phyloP scores from a whole-genome alignment of 2,113 vertebrate species.

The Anoura caudifer region DNA sequence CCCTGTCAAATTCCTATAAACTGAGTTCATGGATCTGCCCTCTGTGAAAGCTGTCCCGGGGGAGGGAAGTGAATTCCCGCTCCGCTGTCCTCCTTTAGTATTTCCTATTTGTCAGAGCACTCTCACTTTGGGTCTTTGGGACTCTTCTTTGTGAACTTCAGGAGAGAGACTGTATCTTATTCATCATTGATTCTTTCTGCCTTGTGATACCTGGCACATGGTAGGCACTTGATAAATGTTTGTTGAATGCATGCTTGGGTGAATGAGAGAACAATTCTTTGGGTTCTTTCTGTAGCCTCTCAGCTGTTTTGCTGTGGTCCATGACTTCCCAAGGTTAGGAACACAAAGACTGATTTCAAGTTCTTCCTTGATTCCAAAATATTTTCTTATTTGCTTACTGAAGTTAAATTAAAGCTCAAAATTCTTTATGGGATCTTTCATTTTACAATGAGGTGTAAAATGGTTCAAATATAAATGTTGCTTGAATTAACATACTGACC shows the following conservation, averaged over 20 bases:
- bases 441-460: neutral
- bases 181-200: neutral
- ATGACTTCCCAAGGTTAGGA: neutral
- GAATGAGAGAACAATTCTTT: neutral
- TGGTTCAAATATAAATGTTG: constrained; percentile 43
- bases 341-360: neutral
- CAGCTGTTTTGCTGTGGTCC: neutral
- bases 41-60: neutral
- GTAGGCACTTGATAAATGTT: neutral
- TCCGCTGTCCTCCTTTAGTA: neutral
- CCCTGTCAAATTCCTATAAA: neutral
- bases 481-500: constrained; percentile 49
- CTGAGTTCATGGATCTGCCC: neutral
- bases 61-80: neutral
- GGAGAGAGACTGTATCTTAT: neutral
- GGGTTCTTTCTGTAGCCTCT: neutral
- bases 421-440: constrained; percentile 17
- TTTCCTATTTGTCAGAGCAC: neutral
- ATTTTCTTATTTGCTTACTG: constrained; percentile 45
- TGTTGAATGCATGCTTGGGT: neutral
- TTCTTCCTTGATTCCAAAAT: constrained; percentile 44
- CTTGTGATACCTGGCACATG: neutral
- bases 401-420: constrained; percentile 38
- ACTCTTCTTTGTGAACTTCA: constrained; percentile 9
- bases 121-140: neutral